Conservation (phyloP, 2,888 invertebrate genomes). For the Linnaemya vulpina region DNA sequence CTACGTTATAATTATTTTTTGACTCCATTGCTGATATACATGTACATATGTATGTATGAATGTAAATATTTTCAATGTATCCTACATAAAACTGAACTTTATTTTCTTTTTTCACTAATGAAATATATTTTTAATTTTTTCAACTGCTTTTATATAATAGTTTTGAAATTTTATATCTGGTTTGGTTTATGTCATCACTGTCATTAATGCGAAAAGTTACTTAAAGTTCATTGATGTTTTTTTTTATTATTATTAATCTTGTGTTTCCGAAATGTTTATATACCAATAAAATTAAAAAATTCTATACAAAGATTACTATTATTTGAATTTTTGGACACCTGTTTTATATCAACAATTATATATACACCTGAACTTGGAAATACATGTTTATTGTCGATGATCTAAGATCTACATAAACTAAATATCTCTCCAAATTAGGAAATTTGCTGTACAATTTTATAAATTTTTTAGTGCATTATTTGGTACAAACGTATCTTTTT, state of each 20-base stretch:
- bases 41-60: neutral
- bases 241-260: conserved; percentile 28
- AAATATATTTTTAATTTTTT: conserved; percentile 3
- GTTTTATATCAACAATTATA: too few species aligned
- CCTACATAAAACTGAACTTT: neutral
- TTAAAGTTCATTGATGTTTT: conserved; percentile 37
- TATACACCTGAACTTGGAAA: too few species aligned
- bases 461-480: too few species aligned
- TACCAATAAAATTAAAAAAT: conserved; percentile 52
- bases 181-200: conserved; percentile 21
- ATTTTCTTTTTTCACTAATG: neutral
- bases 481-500: too few species aligned
- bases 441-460: too few species aligned
- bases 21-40: neutral
- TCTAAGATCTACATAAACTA: too few species aligned
- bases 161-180: conserved; percentile 7
- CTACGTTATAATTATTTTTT: neutral
- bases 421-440: too few species aligned
- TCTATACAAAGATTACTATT: conserved; percentile 7
- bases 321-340: too few species aligned
- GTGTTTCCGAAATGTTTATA: conserved; percentile 40
- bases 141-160: neutral
- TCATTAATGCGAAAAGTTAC: conserved; percentile 23
- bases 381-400: too few species aligned
- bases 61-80: conserved; percentile 8